These are phyloP conservation scores for Strix aluco DNA, from an alignment of 2,113 vertebrate genomes.

Conservation along the genomic window DNA sequence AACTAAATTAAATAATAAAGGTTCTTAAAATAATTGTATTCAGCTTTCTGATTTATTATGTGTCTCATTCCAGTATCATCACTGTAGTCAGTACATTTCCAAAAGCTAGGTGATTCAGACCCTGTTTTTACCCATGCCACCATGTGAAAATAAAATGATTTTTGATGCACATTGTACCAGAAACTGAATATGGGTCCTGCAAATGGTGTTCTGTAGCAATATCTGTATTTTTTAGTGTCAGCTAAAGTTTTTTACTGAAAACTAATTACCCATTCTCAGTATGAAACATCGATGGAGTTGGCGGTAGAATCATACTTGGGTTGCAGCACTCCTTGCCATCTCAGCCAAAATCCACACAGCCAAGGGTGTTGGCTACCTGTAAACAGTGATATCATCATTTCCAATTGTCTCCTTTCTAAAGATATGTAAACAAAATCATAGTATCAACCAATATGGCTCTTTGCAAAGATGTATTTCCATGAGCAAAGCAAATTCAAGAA, in stretches of 20 bases:
- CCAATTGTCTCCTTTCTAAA: slow-evolving; percentile 14
- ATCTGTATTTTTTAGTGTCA: background rate
- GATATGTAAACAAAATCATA: slow-evolving; percentile 23
- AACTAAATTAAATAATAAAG: background rate
- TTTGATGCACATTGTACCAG: background rate
- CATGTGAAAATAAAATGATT: background rate
- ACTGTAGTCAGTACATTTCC: background rate
- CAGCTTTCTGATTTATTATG: background rate
- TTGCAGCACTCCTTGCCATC: slow-evolving; percentile 1
- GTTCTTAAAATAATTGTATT: background rate
- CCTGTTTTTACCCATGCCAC: background rate
- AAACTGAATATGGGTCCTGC: background rate
- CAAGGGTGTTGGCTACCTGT: slow-evolving; percentile 59
- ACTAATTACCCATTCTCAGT: slow-evolving; percentile 61
- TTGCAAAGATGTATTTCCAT: background rate
- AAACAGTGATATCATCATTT: slow-evolving; percentile 62
- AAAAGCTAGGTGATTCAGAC: background rate
- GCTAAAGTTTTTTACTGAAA: slow-evolving; percentile 26
- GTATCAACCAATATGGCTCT: background rate
- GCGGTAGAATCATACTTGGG: slow-evolving; percentile 20
- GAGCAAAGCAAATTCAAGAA: background rate
- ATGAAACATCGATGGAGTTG: slow-evolving; percentile 17
- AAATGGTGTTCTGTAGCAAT: background rate
- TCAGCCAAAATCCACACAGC: slow-evolving; percentile 44
- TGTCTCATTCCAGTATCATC: background rate